phyloP scores from a whole-genome alignment of 2,113 vertebrate genomes.

The Chascanopsetta lugubris region DNA sequence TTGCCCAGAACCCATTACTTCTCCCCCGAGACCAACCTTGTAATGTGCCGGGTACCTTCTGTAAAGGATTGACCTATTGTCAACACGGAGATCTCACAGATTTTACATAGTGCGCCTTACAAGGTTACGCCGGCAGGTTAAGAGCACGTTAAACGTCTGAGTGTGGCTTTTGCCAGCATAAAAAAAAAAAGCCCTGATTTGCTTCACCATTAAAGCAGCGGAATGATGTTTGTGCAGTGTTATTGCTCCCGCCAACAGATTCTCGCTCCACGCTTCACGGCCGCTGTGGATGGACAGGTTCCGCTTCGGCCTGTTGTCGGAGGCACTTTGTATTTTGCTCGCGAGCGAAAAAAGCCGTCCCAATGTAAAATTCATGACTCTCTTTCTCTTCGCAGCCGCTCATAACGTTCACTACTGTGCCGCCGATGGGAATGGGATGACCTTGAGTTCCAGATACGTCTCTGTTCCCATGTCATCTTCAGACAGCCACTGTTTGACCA shows the following conservation, averaged over 20 bases:
- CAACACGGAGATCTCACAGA: slow-evolving; percentile 77
- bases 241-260: background rate
- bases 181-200: slow-evolving; percentile 6
- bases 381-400: slow-evolving; percentile 44
- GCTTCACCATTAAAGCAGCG: slow-evolving; percentile 19
- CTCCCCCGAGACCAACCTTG: slow-evolving; percentile 78
- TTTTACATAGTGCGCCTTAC: slow-evolving; percentile 72
- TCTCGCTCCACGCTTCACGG: slow-evolving; percentile 2
- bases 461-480: slow-evolving; percentile 69
- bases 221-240: background rate
- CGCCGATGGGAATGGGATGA: slow-evolving; percentile 65
- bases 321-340: slow-evolving; percentile 46
- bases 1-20: slow-evolving; percentile 84
- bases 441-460: slow-evolving; percentile 77
- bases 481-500: slow-evolving; percentile 78
- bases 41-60: slow-evolving; percentile 83
- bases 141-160: slow-evolving; percentile 35
- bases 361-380: slow-evolving; percentile 59
- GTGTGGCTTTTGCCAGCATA: slow-evolving; percentile 30
- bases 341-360: slow-evolving; percentile 13
- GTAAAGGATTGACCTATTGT: slow-evolving; percentile 80
- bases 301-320: slow-evolving; percentile 21
- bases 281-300: slow-evolving; percentile 23
- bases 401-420: slow-evolving; percentile 44
- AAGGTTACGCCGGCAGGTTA: slow-evolving; percentile 72